These are phyloP conservation scores for Cyrtonyx montezumae DNA, from an alignment of 2,113 vertebrate species.

Conservation along the genomic window DNA sequence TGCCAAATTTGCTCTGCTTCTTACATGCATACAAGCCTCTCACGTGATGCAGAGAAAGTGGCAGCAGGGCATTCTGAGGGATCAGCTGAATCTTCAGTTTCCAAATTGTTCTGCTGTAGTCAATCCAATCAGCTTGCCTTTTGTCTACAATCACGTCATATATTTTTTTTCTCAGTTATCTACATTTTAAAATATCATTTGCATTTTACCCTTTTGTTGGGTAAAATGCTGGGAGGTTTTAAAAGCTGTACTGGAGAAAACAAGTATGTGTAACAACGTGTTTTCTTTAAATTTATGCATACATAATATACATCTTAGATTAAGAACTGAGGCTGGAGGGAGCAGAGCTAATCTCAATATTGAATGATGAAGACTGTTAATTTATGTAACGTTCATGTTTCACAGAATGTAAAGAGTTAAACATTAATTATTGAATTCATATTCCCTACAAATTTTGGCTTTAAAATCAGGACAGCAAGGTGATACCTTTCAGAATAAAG, in stretches of 20 bases:
- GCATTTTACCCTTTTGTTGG: not conserved
- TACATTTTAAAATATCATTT: not conserved
- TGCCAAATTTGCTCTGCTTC: not conserved
- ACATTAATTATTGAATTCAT: not conserved
- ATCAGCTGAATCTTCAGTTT: not conserved
- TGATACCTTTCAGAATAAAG: not conserved
- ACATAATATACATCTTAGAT: not conserved
- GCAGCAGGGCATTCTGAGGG: not conserved
- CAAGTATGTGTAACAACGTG: not conserved
- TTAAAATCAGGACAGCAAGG: not conserved
- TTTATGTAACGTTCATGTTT: not conserved
- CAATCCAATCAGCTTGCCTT: not conserved
- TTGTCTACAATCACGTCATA: not conserved
- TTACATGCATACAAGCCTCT: not conserved
- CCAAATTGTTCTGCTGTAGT: not conserved
- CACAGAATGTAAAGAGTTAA: not conserved
- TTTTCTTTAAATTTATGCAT: not conserved
- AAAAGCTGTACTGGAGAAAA: slow-evolving; percentile 43
- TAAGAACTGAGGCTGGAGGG: not conserved
- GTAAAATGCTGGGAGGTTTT: slow-evolving; percentile 4
- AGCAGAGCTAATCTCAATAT: slow-evolving; percentile 19
- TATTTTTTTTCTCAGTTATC: not conserved
- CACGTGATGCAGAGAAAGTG: not conserved
- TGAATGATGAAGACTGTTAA: not conserved
- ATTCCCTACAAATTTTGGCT: not conserved